phyloP scores from a whole-genome alignment of 2,113 vertebrate genomes.

The Aptenodytes patagonicus region DNA sequence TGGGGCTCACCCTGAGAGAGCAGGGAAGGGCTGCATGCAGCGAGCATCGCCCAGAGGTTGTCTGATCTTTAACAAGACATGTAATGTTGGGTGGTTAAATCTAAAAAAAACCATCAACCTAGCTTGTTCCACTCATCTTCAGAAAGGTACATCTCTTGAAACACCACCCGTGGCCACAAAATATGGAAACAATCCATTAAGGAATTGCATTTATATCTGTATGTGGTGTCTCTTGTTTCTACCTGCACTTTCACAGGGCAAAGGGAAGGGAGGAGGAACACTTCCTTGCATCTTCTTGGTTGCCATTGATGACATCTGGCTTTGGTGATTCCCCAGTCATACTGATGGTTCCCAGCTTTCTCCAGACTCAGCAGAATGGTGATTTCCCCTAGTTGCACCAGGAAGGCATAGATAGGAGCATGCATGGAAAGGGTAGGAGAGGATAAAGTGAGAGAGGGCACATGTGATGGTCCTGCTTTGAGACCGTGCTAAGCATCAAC shows the following conservation, averaged over 20 bases:
- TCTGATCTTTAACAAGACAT: neutral
- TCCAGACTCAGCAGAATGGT: neutral
- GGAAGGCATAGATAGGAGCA: neutral
- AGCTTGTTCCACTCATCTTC: neutral
- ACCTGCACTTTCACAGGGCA: neutral
- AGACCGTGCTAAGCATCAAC: neutral
- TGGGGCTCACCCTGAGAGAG: neutral
- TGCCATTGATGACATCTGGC: neutral
- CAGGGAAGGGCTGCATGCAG: neutral
- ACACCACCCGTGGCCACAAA: neutral
- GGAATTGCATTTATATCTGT: neutral
- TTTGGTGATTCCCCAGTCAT: neutral
- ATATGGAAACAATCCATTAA: neutral
- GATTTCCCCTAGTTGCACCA: neutral
- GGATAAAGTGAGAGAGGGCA: no score
- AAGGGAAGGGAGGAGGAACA: neutral
- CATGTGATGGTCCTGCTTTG: neutral
- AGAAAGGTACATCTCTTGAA: neutral
- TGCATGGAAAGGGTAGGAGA: neutral
- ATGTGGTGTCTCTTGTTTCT: neutral
- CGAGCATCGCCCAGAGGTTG: neutral
- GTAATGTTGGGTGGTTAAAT: neutral
- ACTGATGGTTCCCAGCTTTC: neutral
- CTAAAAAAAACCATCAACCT: neutral
- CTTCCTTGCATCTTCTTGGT: neutral